phyloP scores from a whole-genome alignment of 2,888 invertebrate genomes.

The Zhengitettix transpicula region DNA sequence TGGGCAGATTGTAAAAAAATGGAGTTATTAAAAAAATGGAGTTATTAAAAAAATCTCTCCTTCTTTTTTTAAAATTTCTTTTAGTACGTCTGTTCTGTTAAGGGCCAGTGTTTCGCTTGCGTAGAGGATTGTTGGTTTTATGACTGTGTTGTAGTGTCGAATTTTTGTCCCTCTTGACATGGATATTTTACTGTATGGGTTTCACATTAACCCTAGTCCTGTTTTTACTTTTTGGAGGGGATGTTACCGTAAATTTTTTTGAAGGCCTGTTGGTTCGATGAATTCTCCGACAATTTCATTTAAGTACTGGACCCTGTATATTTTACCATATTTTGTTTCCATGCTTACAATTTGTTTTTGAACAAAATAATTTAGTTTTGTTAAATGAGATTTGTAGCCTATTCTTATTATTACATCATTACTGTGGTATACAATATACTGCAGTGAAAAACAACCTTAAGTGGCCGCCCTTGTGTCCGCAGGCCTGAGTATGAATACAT shows the following conservation, averaged over 20 bases:
- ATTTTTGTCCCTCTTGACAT: constrained; percentile 1
- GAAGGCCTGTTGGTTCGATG: too few relatives aligned
- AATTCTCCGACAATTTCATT: too few relatives aligned
- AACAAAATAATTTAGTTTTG: constrained; percentile 1
- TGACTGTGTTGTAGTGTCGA: constrained; percentile 2
- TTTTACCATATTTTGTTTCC: background rate
- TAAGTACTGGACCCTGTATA: too few relatives aligned
- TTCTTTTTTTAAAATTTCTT: background rate
- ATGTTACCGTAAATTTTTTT: background rate
- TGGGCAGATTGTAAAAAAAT: too few relatives aligned
- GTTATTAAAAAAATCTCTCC: background rate
- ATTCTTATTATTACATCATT: too few relatives aligned
- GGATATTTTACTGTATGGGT: constrained; percentile 1
- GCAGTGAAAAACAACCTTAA: too few relatives aligned
- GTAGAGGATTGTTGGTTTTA: constrained; percentile 1
- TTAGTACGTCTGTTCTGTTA: background rate
- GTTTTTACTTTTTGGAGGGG: background rate
- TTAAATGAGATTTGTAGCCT: constrained; percentile 3
- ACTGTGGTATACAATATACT: too few relatives aligned
- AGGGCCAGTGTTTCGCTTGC: constrained; percentile 1
- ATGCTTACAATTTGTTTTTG: background rate
- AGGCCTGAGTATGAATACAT: too few relatives aligned
- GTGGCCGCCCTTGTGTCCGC: too few relatives aligned
- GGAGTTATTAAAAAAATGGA: too few relatives aligned
- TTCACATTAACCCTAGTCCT: background rate